A percentile compares a stretch with the other conserved stretches of the same genome.
Conservation (phyloP, 2,113 vertebrate species). For the Ranitomeya variabilis region DNA sequence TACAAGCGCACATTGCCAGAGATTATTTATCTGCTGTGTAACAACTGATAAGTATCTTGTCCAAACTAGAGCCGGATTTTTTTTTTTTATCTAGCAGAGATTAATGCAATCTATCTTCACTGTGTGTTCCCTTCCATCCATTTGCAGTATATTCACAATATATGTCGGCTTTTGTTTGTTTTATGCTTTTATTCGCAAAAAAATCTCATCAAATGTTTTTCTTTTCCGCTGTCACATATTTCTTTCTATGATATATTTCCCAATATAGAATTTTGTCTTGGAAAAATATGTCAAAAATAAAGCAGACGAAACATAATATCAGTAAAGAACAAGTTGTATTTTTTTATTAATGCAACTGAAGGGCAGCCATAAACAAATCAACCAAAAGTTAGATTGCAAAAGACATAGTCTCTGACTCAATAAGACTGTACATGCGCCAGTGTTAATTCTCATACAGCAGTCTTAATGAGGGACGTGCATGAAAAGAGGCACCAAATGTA, state of each 20-base stretch:
- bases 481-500: too few relatives aligned
- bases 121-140: constrained; percentile 23
- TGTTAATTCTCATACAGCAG: too few relatives aligned
- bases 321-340: not conserved
- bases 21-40: constrained; percentile 52
- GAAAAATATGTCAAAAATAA: constrained; percentile 12
- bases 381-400: not conserved
- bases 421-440: too few relatives aligned
- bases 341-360: not conserved
- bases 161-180: constrained; percentile 28
- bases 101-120: constrained; percentile 54
- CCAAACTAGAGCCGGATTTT: constrained; percentile 39
- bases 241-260: constrained; percentile 22
- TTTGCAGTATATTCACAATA: constrained; percentile 13
- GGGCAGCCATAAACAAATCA: not conserved
- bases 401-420: too few relatives aligned
- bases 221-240: constrained; percentile 27
- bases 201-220: constrained; percentile 42
- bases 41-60: constrained; percentile 56
- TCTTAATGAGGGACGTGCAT: too few relatives aligned
- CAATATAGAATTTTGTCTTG: not conserved
- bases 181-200: constrained; percentile 39
- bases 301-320: not conserved
- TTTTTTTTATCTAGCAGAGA: constrained; percentile 52
- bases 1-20: constrained; percentile 35